A percentile compares a stretch with the other conserved stretches of the same genome.
Conservation (phyloP, 2,797 vertebrate species). For the Thamnophis elegans region DNA sequence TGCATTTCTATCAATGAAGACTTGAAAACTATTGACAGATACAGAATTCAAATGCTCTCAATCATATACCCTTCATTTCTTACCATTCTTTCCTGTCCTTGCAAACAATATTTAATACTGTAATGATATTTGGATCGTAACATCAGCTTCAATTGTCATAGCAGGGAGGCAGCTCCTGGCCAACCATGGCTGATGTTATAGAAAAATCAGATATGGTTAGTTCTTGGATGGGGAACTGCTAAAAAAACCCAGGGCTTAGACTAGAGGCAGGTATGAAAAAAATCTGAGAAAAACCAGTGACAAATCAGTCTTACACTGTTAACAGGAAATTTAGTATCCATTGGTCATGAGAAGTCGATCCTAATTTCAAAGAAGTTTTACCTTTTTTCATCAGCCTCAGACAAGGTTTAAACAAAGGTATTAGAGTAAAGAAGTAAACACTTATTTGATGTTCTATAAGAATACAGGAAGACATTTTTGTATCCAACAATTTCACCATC, state of each 20-base stretch:
- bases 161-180: neutral
- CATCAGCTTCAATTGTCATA: neutral
- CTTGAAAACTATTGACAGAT: neutral
- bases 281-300: neutral
- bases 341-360: neutral
- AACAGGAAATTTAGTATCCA: neutral
- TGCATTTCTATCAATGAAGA: neutral
- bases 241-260: neutral
- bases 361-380: neutral
- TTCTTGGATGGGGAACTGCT: neutral
- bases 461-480: neutral
- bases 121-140: neutral
- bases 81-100: neutral
- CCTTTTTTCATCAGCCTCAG: neutral
- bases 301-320: neutral
- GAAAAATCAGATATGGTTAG: neutral
- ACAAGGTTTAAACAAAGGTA: neutral
- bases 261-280: neutral
- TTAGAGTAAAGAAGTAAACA: neutral
- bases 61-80: neutral
- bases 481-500: neutral
- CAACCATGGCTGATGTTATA: neutral
- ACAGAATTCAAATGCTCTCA: neutral
- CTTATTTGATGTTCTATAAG: neutral
- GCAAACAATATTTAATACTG: neutral